A percentile compares a stretch with the other conserved stretches of the same genome.
These are phyloP conservation scores for Rattus norvegicus DNA, from an alignment of 2,113 vertebrate species.

Conservation along the genomic window GRCr8 NC_086029.1:47392501-47393000, in stretches of 20 bases:
- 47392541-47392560: slow-evolving; percentile 34
- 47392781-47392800: background rate
- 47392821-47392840: background rate
- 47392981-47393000: background rate
- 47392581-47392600: slow-evolving; percentile 49
- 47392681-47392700: background rate
- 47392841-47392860: background rate
- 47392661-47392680: background rate
- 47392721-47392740: background rate
- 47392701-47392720: background rate
- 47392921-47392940: background rate
- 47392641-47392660: background rate
- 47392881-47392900: background rate
- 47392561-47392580: background rate
- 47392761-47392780: background rate
- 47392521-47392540: slow-evolving; percentile 55
- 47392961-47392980: background rate
- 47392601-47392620: background rate
- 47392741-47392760: background rate
- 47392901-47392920: background rate
- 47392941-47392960: background rate
- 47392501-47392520: slow-evolving; percentile 49
- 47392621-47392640: background rate
- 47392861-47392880: background rate
- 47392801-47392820: background rate